Percentiles rank a stretch among this genome's conserved stretches.
phyloP scores from a whole-genome alignment of 2,797 vertebrate species.

The Hypotaenidia okinawae region DNA sequence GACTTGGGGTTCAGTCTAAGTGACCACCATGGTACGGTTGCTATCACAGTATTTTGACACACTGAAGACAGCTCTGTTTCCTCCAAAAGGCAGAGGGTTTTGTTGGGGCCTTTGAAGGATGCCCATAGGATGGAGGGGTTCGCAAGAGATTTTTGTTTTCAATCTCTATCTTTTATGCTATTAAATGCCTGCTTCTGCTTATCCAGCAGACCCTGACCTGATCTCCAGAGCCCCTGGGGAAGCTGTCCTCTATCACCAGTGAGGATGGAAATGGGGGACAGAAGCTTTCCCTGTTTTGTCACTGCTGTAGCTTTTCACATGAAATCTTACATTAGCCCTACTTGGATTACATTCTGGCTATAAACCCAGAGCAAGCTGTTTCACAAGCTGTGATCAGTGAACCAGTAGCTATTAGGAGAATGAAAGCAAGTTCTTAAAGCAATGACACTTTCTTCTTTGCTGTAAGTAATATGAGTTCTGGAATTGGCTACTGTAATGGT shows the following conservation, averaged over 20 bases:
- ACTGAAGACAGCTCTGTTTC: background rate
- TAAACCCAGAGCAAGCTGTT: constrained; percentile 10
- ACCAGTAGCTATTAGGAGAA: background rate
- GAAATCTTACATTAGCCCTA: background rate
- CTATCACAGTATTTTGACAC: background rate
- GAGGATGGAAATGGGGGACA: background rate
- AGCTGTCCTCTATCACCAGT: background rate
- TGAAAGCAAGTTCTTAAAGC: background rate
- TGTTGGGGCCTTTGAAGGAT: background rate
- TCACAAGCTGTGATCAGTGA: background rate
- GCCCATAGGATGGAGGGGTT: background rate
- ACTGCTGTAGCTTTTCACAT: background rate
- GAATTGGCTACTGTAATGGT: background rate
- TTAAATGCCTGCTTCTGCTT: background rate
- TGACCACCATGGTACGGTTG: background rate
- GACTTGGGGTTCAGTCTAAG: background rate
- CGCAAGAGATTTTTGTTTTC: background rate
- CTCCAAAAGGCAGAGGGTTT: background rate
- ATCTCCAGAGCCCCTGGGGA: background rate
- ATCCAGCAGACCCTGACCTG: background rate
- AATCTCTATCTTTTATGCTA: background rate
- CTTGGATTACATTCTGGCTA: background rate
- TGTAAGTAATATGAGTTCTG: background rate
- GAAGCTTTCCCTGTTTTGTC: background rate
- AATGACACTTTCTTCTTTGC: background rate